Evolutionary conservation across 2,797 vertebrate species (phyloP), one percentile per base, ranked within the genome.

Genomic region (Pterois miles): DNA sequence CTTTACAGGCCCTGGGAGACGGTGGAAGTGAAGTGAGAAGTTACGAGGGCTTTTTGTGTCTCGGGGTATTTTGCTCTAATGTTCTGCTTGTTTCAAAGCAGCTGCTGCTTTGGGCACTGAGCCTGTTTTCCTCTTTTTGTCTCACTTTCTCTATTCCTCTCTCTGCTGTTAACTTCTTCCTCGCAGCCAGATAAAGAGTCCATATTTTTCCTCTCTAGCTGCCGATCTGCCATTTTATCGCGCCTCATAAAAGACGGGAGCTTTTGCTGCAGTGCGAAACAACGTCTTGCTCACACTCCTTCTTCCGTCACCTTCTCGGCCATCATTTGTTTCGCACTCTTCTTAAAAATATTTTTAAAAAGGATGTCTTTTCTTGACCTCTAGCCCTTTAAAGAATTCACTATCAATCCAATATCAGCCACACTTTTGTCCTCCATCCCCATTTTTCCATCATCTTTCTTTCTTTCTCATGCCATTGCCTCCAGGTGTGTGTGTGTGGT

Each of bases 231-330:
- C 16, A 66, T 72, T 90, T 90, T 87, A 86, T 87, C 75, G 23
- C 67, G 43, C 72, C 86, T 90, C 85, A 60, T 91, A 91, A 93
- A 91, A 83, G 65, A 81, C 20, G 16, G 50, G 62, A 23, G 74
- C 81, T 90, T 64, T 87, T 91, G 87, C 87, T 81, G 90, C 91
- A 90, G 86, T 93, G 95, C 83, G 84, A 91, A 93, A 92, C 85
- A 77, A 91, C 83, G 63, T 89, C 82, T 82, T 48, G 60, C 64
- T 76, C 33, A 3, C 46, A 29, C 65, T 83, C 6, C 10, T 50
- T n/a, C 65, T 75, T 34, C 50, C 33, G 13, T 83, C 56, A 54
- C 65, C 33, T 74, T 54, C 14, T 50, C 9, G 1, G 79, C 38
- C 43, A 46, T 71, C 6, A 1, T 82, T 74, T 4, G 8, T 52